A percentile compares a stretch with the other conserved stretches of the same genome.
These are phyloP conservation scores for Philopedon plagiatum DNA, from an alignment of 2,888 invertebrate genomes.

Conservation along the genomic window DNA sequence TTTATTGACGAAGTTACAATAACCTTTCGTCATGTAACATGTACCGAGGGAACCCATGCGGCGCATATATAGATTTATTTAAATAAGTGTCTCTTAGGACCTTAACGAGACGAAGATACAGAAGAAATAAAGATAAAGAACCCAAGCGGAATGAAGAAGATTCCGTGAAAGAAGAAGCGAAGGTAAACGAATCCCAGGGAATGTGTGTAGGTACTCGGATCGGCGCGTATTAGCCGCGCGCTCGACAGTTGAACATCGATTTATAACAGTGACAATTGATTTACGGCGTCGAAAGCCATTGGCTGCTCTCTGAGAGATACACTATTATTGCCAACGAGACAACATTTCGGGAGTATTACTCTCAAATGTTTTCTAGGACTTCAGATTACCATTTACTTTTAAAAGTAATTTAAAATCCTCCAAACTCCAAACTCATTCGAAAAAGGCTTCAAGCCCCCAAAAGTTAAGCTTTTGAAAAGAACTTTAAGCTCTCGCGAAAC, in stretches of 20 bases:
- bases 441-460: no score
- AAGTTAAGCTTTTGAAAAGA: no score
- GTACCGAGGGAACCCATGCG: not conserved
- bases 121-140: constrained; percentile 39
- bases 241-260: constrained; percentile 69
- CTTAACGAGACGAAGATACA: constrained; percentile 35
- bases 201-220: constrained; percentile 68
- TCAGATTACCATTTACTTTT: no score
- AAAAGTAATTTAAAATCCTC: no score
- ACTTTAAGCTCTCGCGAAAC: no score
- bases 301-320: constrained; percentile 56
- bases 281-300: constrained; percentile 66
- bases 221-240: constrained; percentile 65
- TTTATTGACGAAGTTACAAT: no score
- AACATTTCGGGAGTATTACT: constrained; percentile 6
- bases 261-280: constrained; percentile 70
- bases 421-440: no score
- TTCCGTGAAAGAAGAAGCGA: constrained; percentile 51
- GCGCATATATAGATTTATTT: constrained; percentile 8
- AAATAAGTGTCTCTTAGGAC: not conserved
- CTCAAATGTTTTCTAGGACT: no score
- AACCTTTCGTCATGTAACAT: not conserved
- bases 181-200: constrained; percentile 68
- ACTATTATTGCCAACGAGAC: constrained; percentile 14
- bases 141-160: constrained; percentile 33